A percentile compares a stretch with the other conserved stretches of the same genome.
These are phyloP conservation scores for Athalia rosae DNA, from an alignment of 2,888 invertebrate genomes.

Conservation along the genomic window DNA sequence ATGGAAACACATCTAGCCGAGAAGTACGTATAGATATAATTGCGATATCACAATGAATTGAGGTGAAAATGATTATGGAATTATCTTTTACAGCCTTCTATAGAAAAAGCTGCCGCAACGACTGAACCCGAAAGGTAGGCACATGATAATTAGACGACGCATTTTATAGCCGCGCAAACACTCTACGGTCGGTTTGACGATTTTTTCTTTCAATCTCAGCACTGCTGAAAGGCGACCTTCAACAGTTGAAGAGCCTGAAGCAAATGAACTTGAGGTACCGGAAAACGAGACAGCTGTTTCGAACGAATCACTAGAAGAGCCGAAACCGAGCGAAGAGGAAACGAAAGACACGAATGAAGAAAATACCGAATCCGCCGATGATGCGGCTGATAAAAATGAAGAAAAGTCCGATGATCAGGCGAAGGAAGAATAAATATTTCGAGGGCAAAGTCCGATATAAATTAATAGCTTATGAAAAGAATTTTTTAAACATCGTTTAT, in stretches of 20 bases:
- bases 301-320: slow-evolving; percentile 59
- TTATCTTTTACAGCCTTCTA: slow-evolving; percentile 64
- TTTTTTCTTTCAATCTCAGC: slow-evolving; percentile 52
- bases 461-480: slow-evolving; percentile 52
- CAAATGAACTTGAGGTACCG: slow-evolving; percentile 39
- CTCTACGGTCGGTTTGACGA: too few species aligned
- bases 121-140: slow-evolving; percentile 64
- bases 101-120: slow-evolving; percentile 67
- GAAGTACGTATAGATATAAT: slow-evolving; percentile 63
- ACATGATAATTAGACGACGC: slow-evolving; percentile 1
- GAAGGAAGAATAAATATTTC: slow-evolving; percentile 67
- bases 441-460: slow-evolving; percentile 30
- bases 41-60: not conserved
- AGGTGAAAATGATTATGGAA: too few species aligned
- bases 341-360: slow-evolving; percentile 62
- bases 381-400: slow-evolving; percentile 67
- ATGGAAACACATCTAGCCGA: slow-evolving; percentile 72
- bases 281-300: slow-evolving; percentile 56
- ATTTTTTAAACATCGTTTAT: slow-evolving; percentile 56
- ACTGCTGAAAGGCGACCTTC: slow-evolving; percentile 63
- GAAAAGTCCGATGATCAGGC: slow-evolving; percentile 69
- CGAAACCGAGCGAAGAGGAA: slow-evolving; percentile 59
- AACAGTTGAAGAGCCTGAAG: slow-evolving; percentile 48
- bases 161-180: not conserved
- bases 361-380: slow-evolving; percentile 69